Evolutionary conservation across 2,797 vertebrate genomes (phyloP).

Genomic region (Galago senegalensis): DNA sequence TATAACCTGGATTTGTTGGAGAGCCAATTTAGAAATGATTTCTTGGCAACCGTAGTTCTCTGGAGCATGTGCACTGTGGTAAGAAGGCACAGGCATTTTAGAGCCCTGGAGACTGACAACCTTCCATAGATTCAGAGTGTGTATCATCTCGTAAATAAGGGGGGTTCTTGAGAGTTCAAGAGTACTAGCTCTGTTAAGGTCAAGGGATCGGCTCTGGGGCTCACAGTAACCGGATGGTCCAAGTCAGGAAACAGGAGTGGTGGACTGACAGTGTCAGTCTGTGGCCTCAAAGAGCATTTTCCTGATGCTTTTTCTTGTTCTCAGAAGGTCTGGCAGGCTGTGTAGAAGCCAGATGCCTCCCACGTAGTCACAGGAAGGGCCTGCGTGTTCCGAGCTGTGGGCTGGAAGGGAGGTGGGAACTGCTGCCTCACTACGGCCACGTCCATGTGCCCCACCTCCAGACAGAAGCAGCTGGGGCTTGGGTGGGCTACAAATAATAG

Average conservation of each 20-base stretch:
- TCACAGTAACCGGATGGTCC: background rate
- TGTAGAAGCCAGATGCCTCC: background rate
- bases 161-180: background rate
- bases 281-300: background rate
- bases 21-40: conserved; percentile 23
- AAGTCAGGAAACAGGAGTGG: background rate
- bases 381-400: background rate
- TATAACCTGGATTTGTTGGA: background rate
- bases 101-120: background rate
- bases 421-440: background rate
- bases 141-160: background rate
- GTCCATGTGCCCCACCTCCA: background rate
- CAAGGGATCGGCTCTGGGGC: background rate
- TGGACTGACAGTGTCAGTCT: background rate
- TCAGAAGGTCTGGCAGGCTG: background rate
- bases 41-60: conserved; percentile 3
- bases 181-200: background rate
- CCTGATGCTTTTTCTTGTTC: background rate
- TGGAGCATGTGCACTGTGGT: background rate
- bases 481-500: background rate
- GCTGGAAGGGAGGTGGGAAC: background rate
- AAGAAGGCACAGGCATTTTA: background rate
- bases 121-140: background rate
- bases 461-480: background rate
- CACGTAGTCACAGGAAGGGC: background rate